Evolutionary conservation across 2,888 invertebrate species (phyloP), one percentile per base, ranked within the genome.

Genomic region (Athetis lepigone): DNA sequence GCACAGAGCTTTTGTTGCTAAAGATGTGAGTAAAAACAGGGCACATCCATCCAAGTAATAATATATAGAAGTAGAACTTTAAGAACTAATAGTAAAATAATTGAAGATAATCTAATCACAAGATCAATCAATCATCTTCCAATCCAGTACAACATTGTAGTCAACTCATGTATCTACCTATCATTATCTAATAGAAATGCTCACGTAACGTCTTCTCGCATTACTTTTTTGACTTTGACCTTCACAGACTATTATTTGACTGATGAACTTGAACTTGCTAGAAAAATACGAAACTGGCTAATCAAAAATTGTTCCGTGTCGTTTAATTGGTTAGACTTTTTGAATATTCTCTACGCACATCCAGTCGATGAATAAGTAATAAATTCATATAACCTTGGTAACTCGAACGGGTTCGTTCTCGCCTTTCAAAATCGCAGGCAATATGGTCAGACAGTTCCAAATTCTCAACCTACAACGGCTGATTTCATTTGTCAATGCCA

Each of bases 151-250:
- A 18, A 70, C 25, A 13, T 56, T 43, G 55, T 8, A 47, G 25
- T 18, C 67, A 27, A 57, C 37, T 49, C 39, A 37, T 54, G 43
- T 55, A 33, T 11, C 29, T 7, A 29, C 33, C 33, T 13, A 9
- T 64, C 27, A 70, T 70, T 74, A 66, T 43, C 64, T 68, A 65
- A 65, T 51, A 68, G 60, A 46, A 68, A 72, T 42, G 37, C 45
- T 60, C 6, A 72, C 56, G 66, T 57, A 51, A 57, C 66, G 27
- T 39, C 51, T 64, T 57, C 58, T 74, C 59, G 37, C 43, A 60
- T 55, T 65, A 62, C 65, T 60, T 49, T 55, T 47, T 42, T 21
- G 76, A 66, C 68, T 62, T 77, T 68, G 79, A 72, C 76, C 79
- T 72, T 59, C 47, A 40, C 36, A 16, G n/a, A 6, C 27, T 21